Evolutionary conservation across 2,797 vertebrate species (phyloP).

Genomic region (Sphaeramia orbicularis): DNA sequence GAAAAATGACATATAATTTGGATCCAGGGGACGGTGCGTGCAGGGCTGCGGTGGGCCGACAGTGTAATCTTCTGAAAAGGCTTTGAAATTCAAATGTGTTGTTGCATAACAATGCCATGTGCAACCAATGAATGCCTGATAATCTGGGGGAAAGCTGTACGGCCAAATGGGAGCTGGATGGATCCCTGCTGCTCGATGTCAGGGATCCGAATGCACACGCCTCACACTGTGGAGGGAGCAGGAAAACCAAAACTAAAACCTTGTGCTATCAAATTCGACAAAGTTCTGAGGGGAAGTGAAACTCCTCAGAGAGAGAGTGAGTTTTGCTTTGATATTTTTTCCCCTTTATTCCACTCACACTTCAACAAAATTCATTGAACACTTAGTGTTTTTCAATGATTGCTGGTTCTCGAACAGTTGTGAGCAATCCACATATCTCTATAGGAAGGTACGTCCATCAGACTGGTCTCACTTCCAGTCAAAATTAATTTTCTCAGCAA

Average conservation of each 20-base stretch:
- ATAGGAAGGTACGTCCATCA: too few species aligned
- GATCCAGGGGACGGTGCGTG: conserved; percentile 27
- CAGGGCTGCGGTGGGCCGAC: conserved; percentile 36
- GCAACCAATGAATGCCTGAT: conserved; percentile 70
- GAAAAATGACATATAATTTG: conserved; percentile 47
- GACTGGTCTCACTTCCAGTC: too few species aligned
- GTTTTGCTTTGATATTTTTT: not conserved
- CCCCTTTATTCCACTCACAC: conserved; percentile 5
- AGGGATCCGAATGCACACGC: conserved; percentile 45
- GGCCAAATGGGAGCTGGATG: conserved; percentile 63
- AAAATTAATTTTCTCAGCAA: too few species aligned
- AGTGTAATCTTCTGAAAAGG: conserved; percentile 64
- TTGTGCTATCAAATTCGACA: conserved; percentile 5
- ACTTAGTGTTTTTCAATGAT: not conserved
- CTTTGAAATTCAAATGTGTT: conserved; percentile 79
- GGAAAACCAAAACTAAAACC: conserved; percentile 3
- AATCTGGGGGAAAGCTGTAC: conserved; percentile 62
- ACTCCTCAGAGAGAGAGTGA: not conserved
- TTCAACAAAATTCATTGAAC: conserved; percentile 7
- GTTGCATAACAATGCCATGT: conserved; percentile 79
- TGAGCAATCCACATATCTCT: too few species aligned
- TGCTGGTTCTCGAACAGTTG: too few species aligned
- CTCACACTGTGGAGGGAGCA: conserved; percentile 5
- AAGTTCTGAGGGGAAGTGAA: conserved; percentile 4
- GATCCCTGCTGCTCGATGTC: conserved; percentile 64